Base-by-base conservation (phyloP, 2,888 invertebrate species). In the Psylliodes chrysocephalus region DNA sequence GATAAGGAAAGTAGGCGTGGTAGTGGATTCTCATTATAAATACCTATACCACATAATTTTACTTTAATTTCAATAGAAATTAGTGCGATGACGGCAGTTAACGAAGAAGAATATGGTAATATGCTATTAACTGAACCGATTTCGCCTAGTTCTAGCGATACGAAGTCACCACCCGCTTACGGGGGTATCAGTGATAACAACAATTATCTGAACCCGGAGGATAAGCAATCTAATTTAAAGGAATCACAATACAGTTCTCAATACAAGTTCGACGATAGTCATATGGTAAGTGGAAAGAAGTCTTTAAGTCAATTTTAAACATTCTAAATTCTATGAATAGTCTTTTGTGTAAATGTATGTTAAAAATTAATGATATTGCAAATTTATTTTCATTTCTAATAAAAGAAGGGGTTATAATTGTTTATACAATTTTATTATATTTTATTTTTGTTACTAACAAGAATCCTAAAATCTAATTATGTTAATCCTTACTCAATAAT, bases 131-230 rank as follows among this genome's bases (percentile, higher is more conserved):
- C 56, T 1, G 64, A 60, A 15, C 64, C 64, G 0, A 52, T 64
- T 35, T 64, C 60, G 8, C 64, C 64, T 15, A 60, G 54, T 42
- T 54, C 60, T 1, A 64, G 55, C 51, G 60, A 51, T 22, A 60
- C 55, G 3, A 49, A 28, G 30, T 54, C 60, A 8, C 64, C 64
- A 33, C 63, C 63, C 1, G 14, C 63, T 6, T 56, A 62, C 49
- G 19, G 12, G 15, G 51, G 30, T 17, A n/a, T 38, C 19, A 19
- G 3, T 0, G 38, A 38, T 12, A 44, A 52, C 17, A 51, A 59
- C 22, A 54, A 61, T 38, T 60, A 60, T 46, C 22, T 42, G 1
- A 47, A 44, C 14, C 30, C 60, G 10, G 46, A 8, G 33, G 22
- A 28, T 6, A 35, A 47, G 1, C 51, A 60, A 17, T 18, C 17